Evolutionary conservation across 2,113 vertebrate species (phyloP), one percentile per base, ranked within the genome.

Genomic region (Leptobrachium ailaonicum): DNA sequence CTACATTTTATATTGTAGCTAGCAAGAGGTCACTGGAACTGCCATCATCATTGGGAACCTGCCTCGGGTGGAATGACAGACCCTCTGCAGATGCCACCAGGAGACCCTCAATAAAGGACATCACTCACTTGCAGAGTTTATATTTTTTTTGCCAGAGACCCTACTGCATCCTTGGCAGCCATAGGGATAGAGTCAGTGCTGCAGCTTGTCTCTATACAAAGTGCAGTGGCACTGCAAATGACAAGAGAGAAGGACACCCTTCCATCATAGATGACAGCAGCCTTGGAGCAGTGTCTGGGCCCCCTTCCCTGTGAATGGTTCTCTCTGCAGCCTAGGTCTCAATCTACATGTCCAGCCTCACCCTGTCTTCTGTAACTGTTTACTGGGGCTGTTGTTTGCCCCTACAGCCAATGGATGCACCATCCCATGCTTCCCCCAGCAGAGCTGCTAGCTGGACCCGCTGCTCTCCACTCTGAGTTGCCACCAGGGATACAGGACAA

Each of bases 331-430:
- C 45, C 13, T 50, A 32, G 7, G 6, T 32, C 4, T 12, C 58
- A 14, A 62, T 62, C 11, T 62, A 71, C 78, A 80, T 80, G 78
- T 44, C 71, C 63, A 47, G 14, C 41, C 2, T 10, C 64, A 50
- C 12, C 66, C 41, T 6, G 6, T n/a, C 43, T 80, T 45, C 41
- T 32, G 50, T 12, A 20, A 45, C 40, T 45, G 10, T 69, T 62
- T 62, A 41, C 9, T 41, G 64, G 79, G 72, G 79, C 71, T 67
- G 20, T 41, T 67, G 47, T 58, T 53, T 75, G 62, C 78, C 77
- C 70, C 77, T 58, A 4, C 6, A 66, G 63, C 7, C 71, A 58
- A 74, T 75, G 72, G 20, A 62, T 47, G 53, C 66, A 9, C 67
- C 12, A 5, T 4, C 40, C 4, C 62, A 64, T 64, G 41, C 63